phyloP scores from a whole-genome alignment of 1,140 invertebrate species.

The Camponotus pennsylvanicus region DNA sequence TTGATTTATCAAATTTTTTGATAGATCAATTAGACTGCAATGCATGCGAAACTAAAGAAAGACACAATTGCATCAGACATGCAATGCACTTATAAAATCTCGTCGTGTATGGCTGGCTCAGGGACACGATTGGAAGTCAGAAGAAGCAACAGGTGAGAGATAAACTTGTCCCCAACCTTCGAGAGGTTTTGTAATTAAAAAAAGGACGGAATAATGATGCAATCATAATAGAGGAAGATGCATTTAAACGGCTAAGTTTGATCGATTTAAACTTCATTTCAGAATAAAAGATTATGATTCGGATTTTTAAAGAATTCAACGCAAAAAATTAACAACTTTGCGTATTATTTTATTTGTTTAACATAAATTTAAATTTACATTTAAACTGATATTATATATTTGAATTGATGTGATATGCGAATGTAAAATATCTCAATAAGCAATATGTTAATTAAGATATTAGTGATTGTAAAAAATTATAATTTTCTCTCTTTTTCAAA shows the following conservation, averaged over 20 bases:
- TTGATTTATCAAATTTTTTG: slow-evolving; percentile 6
- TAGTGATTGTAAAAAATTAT: too few relatives aligned
- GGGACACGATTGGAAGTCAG: slow-evolving; percentile 13
- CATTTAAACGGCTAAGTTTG: neutral
- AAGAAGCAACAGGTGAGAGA: slow-evolving; percentile 44
- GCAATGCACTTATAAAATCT: slow-evolving; percentile 44
- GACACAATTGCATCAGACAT: slow-evolving; percentile 22
- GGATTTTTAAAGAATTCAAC: too few relatives aligned
- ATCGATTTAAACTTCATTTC: neutral
- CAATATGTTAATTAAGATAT: too few relatives aligned
- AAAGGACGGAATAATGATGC: neutral
- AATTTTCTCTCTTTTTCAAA: too few relatives aligned
- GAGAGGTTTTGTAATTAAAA: slow-evolving; percentile 26
- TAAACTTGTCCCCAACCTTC: slow-evolving; percentile 21
- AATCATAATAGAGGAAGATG: neutral
- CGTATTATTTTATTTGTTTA: too few relatives aligned
- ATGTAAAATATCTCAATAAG: too few relatives aligned
- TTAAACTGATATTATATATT: too few relatives aligned
- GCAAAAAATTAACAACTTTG: too few relatives aligned
- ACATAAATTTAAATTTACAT: too few relatives aligned
- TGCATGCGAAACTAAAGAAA: slow-evolving; percentile 11
- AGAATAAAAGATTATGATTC: neutral
- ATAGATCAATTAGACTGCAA: neutral
- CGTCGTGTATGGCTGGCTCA: slow-evolving; percentile 15
- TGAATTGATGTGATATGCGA: too few relatives aligned